Conservation (phyloP, 2,888 invertebrate genomes). For the Metacarcinus magister region DNA sequence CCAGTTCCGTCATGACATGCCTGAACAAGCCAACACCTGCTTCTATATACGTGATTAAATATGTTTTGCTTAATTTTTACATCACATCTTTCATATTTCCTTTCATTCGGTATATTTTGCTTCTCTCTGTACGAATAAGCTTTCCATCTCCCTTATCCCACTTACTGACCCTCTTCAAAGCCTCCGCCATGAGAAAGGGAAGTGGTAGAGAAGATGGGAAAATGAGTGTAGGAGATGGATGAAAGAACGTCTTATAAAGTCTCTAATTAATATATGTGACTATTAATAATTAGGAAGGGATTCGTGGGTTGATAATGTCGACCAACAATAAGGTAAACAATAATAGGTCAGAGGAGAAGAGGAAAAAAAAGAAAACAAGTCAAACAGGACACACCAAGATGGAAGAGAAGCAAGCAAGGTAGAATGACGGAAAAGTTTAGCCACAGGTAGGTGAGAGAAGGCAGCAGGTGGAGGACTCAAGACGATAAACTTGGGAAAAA, state of each 20-base stretch:
- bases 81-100: neutral
- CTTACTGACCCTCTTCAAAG: neutral
- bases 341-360: too few species aligned
- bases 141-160: neutral
- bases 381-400: neutral
- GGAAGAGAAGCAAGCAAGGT: neutral
- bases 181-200: neutral
- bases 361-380: too few species aligned
- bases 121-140: neutral
- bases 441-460: neutral
- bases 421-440: neutral
- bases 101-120: neutral
- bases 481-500: neutral
- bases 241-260: too few species aligned
- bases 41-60: neutral
- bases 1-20: neutral
- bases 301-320: too few species aligned
- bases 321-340: too few species aligned
- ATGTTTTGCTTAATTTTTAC: neutral
- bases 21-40: neutral
- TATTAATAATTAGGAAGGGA: too few species aligned
- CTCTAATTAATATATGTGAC: too few species aligned
- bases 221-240: too few species aligned
- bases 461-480: neutral
- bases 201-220: too few species aligned